Percentiles rank a stretch among this genome's conserved stretches.
phyloP scores from a whole-genome alignment of 2,797 vertebrate genomes.

The Lepilemur septentrionalis region DNA sequence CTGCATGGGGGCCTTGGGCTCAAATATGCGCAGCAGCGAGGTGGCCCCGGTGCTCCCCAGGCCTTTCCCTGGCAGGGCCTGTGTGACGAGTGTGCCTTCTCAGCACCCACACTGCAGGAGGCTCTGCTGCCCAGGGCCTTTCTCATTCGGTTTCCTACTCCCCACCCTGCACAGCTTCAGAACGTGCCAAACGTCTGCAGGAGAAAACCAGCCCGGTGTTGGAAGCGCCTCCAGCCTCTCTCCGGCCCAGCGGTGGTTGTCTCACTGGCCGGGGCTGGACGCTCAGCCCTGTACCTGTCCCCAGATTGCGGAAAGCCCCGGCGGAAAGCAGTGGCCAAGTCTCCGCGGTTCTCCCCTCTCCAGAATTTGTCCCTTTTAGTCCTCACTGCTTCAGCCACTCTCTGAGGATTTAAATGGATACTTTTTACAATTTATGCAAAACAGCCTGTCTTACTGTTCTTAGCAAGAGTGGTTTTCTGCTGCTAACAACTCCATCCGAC shows the following conservation, averaged over 20 bases:
- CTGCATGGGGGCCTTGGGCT: fast-evolving
- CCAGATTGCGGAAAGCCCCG: neutral
- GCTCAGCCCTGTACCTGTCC: neutral
- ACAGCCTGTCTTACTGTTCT: neutral
- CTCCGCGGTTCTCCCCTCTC: no score
- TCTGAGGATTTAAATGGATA: neutral
- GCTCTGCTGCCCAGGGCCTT: neutral
- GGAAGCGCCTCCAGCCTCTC: neutral
- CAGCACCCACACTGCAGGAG: fast-evolving
- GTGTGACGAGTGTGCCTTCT: neutral
- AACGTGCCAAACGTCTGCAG: neutral
- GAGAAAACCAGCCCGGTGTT: neutral
- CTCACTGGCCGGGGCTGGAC: neutral
- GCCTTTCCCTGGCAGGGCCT: neutral
- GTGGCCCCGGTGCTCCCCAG: fast-evolving
- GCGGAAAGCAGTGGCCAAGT: neutral
- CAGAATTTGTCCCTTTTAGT: neutral
- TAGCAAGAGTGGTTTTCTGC: neutral
- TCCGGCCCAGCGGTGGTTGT: neutral
- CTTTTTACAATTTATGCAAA: neutral
- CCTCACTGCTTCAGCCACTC: neutral
- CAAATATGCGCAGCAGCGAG: fast-evolving
- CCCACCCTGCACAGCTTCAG: no score
- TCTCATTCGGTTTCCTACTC: neutral
- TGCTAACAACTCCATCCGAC: neutral